Percentiles rank a stretch among this genome's conserved stretches.
Evolutionary conservation across 2,113 vertebrate species (phyloP).

Genomic region (Ascaphus truei): DNA sequence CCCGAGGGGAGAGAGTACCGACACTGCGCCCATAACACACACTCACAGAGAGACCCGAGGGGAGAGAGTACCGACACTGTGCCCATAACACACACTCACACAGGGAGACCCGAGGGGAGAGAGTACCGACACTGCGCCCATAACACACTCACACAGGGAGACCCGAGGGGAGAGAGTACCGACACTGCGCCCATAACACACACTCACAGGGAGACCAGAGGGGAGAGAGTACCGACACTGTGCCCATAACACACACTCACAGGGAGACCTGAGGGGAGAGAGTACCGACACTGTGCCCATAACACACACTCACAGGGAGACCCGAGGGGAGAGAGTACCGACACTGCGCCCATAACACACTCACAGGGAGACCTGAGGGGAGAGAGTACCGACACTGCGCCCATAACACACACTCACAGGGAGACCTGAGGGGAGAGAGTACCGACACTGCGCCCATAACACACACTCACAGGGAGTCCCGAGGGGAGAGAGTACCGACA

Average conservation of each 20-base stretch:
- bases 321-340: too few species aligned
- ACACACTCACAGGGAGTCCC: conserved; percentile 72
- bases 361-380: conserved; percentile 67
- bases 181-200: not conserved
- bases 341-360: conserved; percentile 67
- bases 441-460: not conserved
- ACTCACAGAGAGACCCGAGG: conserved; percentile 71
- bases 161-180: conserved; percentile 52
- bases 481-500: not conserved
- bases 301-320: too few species aligned
- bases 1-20: conserved; percentile 45
- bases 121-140: not conserved
- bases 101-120: conserved; percentile 64
- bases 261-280: conserved; percentile 63
- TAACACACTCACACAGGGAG: conserved; percentile 46
- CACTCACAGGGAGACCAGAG: too few species aligned
- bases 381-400: not conserved
- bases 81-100: too few species aligned
- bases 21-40: too few species aligned
- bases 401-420: conserved; percentile 53
- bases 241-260: conserved; percentile 66
- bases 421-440: conserved; percentile 57
- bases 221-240: too few species aligned
- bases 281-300: not conserved
- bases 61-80: not conserved